Evolutionary conservation across 2,888 invertebrate species (phyloP).

Genomic region (Papilio demoleus): DNA sequence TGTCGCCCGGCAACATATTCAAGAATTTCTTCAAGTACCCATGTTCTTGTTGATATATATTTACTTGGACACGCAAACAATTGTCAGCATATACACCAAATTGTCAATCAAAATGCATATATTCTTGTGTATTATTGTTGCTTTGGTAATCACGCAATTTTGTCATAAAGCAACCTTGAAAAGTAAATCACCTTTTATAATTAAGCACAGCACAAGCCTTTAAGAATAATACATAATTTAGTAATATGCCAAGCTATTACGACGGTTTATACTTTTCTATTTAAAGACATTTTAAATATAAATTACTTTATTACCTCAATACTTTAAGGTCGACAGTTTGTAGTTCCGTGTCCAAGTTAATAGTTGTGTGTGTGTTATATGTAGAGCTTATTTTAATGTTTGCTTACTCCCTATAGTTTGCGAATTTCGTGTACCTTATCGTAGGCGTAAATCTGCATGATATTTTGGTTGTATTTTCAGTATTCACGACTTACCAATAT

Average conservation of each 20-base stretch:
- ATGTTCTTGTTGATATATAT: slow-evolving; percentile 52
- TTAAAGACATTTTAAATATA: not conserved
- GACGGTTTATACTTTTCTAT: too few species aligned
- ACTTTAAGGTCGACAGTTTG: not conserved
- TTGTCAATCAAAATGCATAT: too few species aligned
- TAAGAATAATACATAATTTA: too few species aligned
- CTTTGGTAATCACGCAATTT: not conserved
- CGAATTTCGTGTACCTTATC: slow-evolving; percentile 33
- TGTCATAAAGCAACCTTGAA: not conserved
- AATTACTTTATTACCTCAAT: not conserved
- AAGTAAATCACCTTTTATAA: too few species aligned
- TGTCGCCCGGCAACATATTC: slow-evolving; percentile 95
- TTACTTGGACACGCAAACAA: slow-evolving; percentile 57
- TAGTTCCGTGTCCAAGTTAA: slow-evolving; percentile 55
- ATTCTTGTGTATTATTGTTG: not conserved
- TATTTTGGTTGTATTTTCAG: slow-evolving; percentile 10
- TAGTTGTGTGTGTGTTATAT: slow-evolving; percentile 47
- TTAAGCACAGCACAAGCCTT: too few species aligned
- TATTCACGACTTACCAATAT: not conserved
- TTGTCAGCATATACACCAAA: not conserved
- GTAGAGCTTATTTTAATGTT: slow-evolving; percentile 54
- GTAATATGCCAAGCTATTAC: too few species aligned
- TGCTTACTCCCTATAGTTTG: slow-evolving; percentile 51
- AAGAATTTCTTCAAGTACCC: slow-evolving; percentile 98
- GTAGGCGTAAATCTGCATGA: slow-evolving; percentile 24